phyloP scores from a whole-genome alignment of 1,140 invertebrate species.

The Leptoteleia sp. region DNA sequence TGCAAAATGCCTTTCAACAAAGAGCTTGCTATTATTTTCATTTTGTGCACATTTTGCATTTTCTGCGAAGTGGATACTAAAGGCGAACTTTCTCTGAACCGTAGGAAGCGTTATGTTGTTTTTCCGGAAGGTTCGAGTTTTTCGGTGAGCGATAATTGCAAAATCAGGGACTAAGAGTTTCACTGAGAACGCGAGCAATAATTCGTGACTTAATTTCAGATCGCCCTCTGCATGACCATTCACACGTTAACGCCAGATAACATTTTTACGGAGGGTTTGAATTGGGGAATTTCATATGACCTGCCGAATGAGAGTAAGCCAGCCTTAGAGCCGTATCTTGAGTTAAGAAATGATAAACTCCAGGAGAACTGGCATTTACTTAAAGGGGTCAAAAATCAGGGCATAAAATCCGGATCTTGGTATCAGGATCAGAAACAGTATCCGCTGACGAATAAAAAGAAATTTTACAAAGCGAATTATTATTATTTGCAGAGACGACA shows the following conservation, averaged over 20 bases:
- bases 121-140: constrained; percentile 89
- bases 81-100: constrained; percentile 69
- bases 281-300: constrained; percentile 89
- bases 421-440: constrained; percentile 68
- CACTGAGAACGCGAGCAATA: constrained; percentile 20
- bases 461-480: constrained; percentile 71
- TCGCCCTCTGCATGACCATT: constrained; percentile 83
- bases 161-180: neutral
- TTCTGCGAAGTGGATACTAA: constrained; percentile 45
- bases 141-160: constrained; percentile 83
- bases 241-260: constrained; percentile 81
- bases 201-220: constrained; percentile 74
- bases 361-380: constrained; percentile 51
- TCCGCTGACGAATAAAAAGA: constrained; percentile 58
- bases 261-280: constrained; percentile 85
- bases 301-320: constrained; percentile 86
- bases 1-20: constrained; percentile 8
- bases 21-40: constrained; percentile 30
- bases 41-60: constrained; percentile 43
- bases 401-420: constrained; percentile 57
- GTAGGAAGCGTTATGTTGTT: constrained; percentile 87
- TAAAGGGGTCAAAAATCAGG: constrained; percentile 61
- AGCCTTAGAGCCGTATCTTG: constrained; percentile 78
- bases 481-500: constrained; percentile 81
- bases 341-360: constrained; percentile 73